phyloP scores from a whole-genome alignment of 2,113 vertebrate species.

The Seriola rivoliana region DNA sequence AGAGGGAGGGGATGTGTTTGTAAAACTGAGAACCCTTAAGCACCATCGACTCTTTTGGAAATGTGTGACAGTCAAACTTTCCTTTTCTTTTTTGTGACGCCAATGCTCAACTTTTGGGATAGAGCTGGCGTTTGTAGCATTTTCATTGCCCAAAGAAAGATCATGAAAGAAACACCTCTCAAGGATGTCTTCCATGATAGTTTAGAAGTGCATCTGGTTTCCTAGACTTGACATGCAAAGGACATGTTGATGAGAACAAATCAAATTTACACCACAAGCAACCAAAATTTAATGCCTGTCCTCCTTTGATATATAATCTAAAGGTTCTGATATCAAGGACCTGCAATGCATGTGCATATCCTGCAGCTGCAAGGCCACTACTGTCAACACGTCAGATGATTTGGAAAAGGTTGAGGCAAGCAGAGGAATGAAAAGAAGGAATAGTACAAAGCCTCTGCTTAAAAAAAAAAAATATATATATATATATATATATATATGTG shows the following conservation, averaged over 20 bases:
- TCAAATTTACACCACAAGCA: not conserved
- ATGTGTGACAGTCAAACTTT: slow-evolving; percentile 32
- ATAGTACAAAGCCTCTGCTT: not conserved
- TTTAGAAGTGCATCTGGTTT: slow-evolving; percentile 3
- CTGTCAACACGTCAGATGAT: not conserved
- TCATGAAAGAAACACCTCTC: slow-evolving; percentile 14
- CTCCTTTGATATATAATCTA: not conserved
- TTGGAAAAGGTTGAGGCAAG: slow-evolving; percentile 4
- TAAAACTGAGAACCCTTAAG: slow-evolving; percentile 42
- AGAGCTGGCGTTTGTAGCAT: slow-evolving; percentile 8
- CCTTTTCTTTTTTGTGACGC: slow-evolving; percentile 6
- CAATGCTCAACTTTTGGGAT: slow-evolving; percentile 30
- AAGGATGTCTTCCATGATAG: not conserved
- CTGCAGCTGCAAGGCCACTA: not conserved
- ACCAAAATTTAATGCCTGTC: not conserved
- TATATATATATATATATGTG: too few relatives aligned
- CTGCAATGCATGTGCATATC: not conserved
- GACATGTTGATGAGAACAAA: not conserved
- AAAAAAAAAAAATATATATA: too few relatives aligned
- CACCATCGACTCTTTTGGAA: slow-evolving; percentile 41
- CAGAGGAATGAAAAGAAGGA: not conserved
- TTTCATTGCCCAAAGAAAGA: slow-evolving; percentile 34
- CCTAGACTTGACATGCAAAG: slow-evolving; percentile 10
- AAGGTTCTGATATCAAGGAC: not conserved
- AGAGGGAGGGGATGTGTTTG: slow-evolving; percentile 42